A percentile compares a stretch with the other conserved stretches of the same genome.
These are phyloP conservation scores for Chaetura pelagica DNA, from an alignment of 2,113 vertebrate species.

Conservation along the genomic window DNA sequence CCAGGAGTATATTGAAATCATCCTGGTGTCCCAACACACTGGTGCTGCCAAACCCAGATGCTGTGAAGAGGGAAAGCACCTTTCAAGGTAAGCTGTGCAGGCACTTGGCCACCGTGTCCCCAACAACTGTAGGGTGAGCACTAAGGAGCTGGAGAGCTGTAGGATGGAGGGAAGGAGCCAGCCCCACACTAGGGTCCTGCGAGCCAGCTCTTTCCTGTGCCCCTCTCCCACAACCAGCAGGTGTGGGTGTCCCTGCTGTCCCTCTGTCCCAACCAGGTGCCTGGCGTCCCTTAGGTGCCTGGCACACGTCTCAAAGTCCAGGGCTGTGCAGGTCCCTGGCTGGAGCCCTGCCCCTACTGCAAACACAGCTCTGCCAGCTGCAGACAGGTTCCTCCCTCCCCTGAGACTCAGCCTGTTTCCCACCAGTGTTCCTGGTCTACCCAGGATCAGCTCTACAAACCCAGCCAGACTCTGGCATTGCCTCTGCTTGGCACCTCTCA, in stretches of 20 bases:
- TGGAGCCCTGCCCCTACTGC: background rate
- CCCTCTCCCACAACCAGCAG: background rate
- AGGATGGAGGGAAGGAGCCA: background rate
- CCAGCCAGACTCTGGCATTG: background rate
- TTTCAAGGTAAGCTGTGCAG: background rate
- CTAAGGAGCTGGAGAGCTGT: background rate
- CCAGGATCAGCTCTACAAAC: accelerated
- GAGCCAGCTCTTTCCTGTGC: background rate
- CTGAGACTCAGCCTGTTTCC: too few species aligned
- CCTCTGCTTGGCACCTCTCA: background rate
- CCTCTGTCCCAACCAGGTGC: background rate
- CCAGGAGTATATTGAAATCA: background rate
- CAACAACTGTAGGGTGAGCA: background rate
- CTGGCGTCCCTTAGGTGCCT: too few species aligned
- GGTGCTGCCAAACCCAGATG: background rate
- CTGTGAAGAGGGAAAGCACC: background rate
- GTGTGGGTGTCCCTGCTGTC: background rate
- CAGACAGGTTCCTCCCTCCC: accelerated
- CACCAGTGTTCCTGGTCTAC: background rate
- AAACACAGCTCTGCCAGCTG: background rate
- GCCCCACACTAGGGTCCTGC: accelerated
- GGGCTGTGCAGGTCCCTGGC: accelerated
- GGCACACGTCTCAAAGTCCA: background rate
- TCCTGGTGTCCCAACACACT: accelerated
- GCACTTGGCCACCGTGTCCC: background rate